Conservation (phyloP, 2,113 vertebrate species). For the Columba janthina region DNA sequence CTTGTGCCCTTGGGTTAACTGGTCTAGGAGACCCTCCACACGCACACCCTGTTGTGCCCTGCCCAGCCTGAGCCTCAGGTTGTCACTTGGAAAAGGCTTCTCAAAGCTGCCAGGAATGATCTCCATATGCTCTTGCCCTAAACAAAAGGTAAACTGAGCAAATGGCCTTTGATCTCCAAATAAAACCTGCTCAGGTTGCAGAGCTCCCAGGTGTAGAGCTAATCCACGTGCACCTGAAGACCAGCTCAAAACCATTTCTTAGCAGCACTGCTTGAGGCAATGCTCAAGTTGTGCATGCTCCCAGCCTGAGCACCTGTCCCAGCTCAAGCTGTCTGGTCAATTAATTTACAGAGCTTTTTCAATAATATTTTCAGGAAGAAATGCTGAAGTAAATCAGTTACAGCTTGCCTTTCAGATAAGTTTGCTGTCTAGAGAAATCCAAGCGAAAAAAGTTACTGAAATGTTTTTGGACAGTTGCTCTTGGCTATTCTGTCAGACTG, state of each 20-base stretch:
- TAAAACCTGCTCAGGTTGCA: neutral
- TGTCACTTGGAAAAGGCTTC: neutral
- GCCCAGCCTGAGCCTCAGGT: neutral
- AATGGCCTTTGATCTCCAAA: neutral
- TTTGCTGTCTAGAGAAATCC: neutral
- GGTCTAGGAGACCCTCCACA: fast-evolving
- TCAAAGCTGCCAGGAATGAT: neutral
- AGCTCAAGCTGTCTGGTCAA: neutral
- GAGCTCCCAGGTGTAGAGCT: neutral
- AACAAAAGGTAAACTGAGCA: neutral
- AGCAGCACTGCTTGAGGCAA: neutral
- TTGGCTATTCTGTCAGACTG: neutral
- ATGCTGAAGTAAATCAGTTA: neutral
- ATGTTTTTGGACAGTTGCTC: neutral
- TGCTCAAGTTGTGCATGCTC: neutral
- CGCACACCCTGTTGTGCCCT: neutral
- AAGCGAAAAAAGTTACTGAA: neutral
- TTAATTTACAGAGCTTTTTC: neutral
- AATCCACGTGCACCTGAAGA: neutral
- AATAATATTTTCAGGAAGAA: neutral
- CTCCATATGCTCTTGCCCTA: fast-evolving
- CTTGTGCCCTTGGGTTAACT: too few species aligned
- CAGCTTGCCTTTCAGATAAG: neutral
- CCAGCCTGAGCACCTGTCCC: too few species aligned
- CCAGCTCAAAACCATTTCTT: neutral